These are phyloP conservation scores for Cryptoleucopteryx plumbea DNA, from an alignment of 2,113 vertebrate genomes.

Conservation along the genomic window DNA sequence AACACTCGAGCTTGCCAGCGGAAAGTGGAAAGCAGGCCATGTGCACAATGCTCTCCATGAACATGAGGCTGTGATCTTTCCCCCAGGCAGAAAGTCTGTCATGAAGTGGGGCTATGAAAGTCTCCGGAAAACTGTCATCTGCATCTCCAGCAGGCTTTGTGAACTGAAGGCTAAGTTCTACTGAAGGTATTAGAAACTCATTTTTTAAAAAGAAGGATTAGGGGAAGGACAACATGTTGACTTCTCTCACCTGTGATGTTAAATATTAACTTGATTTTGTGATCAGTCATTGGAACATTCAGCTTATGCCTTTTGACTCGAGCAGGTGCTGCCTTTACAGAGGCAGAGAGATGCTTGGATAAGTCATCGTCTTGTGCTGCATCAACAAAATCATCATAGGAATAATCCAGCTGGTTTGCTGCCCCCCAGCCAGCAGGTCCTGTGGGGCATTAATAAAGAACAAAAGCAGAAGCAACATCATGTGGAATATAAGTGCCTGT, in stretches of 20 bases:
- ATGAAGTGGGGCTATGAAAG: neutral
- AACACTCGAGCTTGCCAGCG: neutral
- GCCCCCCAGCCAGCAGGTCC: slow-evolving; percentile 89
- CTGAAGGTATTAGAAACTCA: neutral
- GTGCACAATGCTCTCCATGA: neutral
- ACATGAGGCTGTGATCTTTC: neutral
- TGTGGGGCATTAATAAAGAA: slow-evolving; percentile 34
- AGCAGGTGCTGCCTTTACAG: slow-evolving; percentile 41
- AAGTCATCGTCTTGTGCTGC: slow-evolving; percentile 62
- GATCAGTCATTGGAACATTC: slow-evolving; percentile 78
- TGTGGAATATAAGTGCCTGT: neutral
- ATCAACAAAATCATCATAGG: slow-evolving; percentile 88
- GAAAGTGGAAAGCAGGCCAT: neutral
- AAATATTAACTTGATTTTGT: slow-evolving; percentile 96
- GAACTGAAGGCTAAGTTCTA: neutral
- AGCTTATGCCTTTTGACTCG: slow-evolving; percentile 82
- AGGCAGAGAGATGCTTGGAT: slow-evolving; percentile 48
- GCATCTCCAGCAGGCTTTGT: neutral
- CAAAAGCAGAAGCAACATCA: neutral
- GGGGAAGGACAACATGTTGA: neutral
- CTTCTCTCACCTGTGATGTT: slow-evolving; percentile 90
- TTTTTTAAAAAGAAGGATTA: neutral
- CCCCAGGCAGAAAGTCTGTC: neutral
- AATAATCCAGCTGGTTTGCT: slow-evolving; percentile 87
- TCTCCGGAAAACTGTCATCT: neutral